phyloP scores from a whole-genome alignment of 2,113 vertebrate genomes.

The Pseudopipra pipra region DNA sequence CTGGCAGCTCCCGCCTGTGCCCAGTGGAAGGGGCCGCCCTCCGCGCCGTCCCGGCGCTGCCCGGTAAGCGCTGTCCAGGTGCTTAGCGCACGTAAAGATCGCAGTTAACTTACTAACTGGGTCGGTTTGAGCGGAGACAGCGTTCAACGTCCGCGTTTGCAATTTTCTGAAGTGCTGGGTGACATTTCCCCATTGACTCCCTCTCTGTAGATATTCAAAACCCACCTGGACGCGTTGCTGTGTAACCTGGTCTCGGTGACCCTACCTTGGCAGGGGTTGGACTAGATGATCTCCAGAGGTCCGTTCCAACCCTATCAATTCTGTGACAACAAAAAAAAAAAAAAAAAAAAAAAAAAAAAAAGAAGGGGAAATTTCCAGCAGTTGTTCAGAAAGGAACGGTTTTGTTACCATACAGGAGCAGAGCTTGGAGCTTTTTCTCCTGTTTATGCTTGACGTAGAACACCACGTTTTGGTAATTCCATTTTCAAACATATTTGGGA shows the following conservation, averaged over 20 bases:
- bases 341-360: no score
- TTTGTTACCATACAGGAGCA: neutral
- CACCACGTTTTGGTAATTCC: neutral
- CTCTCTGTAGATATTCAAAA: neutral
- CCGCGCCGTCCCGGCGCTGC: neutral
- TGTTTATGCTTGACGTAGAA: neutral
- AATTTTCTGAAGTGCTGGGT: neutral
- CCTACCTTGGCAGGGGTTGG: neutral
- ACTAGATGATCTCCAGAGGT: neutral
- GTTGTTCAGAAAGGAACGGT: neutral
- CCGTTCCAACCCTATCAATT: neutral
- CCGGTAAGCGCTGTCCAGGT: neutral
- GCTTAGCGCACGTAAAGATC: neutral
- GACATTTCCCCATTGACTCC: neutral
- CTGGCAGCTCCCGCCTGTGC: neutral
- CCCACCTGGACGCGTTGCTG: neutral
- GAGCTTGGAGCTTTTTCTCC: neutral
- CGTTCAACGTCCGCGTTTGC: no score
- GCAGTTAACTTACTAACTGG: neutral
- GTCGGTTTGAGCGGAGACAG: rapidly evolving
- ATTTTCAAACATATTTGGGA: neutral
- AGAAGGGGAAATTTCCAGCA: neutral
- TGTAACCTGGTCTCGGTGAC: neutral
- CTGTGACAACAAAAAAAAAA: neutral
- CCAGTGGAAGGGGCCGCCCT: no score